A percentile compares a stretch with the other conserved stretches of the same genome.
Evolutionary conservation across 2,113 vertebrate species (phyloP).

Genomic region (Phocoena sinus): DNA sequence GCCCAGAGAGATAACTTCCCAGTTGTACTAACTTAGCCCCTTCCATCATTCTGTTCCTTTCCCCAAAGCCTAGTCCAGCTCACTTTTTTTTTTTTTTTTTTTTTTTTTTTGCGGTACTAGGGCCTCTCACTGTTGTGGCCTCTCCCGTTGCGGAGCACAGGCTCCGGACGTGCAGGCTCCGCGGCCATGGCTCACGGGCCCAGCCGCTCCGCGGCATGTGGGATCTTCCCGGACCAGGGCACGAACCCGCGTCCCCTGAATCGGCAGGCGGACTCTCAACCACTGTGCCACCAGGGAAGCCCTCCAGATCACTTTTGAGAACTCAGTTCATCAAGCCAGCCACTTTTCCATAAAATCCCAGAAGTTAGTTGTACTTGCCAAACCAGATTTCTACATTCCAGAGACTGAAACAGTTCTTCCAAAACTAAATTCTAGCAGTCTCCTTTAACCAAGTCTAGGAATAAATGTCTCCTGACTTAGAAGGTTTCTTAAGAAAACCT

Average conservation of each 20-base stretch:
- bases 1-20: background rate
- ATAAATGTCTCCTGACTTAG: background rate
- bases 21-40: background rate
- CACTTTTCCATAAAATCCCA: background rate
- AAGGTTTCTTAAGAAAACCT: background rate
- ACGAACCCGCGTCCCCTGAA: too few species aligned
- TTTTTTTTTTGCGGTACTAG: too few species aligned
- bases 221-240: too few species aligned
- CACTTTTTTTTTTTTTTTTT: too few species aligned
- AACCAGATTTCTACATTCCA: background rate
- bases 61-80: background rate
- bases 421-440: background rate
- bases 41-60: background rate
- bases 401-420: background rate
- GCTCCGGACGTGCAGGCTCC: too few species aligned
- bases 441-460: background rate
- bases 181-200: too few species aligned
- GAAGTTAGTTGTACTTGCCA: background rate
- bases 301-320: background rate
- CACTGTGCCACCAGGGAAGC: too few species aligned
- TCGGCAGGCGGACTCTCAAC: too few species aligned
- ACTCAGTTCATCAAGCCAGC: too few species aligned
- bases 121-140: too few species aligned
- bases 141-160: too few species aligned
- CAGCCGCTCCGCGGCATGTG: too few species aligned